Percentiles rank a stretch among this genome's conserved stretches.
These are phyloP conservation scores for Urophycis tenuis DNA, from an alignment of 2,797 vertebrate species.

Conservation along the genomic window DNA sequence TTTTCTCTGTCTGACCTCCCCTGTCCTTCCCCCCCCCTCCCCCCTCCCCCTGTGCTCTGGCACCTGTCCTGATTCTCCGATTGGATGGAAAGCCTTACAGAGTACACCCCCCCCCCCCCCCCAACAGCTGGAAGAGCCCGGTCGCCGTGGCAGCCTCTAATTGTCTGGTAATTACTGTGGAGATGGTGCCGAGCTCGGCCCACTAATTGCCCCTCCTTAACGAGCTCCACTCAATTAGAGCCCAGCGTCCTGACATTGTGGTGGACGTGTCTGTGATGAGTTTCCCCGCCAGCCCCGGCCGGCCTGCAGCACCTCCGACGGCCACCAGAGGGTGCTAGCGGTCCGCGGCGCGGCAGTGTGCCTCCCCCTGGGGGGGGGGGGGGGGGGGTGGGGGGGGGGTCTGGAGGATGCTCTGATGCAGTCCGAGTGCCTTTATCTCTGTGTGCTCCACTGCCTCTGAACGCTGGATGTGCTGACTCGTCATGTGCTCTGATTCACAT, in stretches of 20 bases:
- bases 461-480: background rate
- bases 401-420: background rate
- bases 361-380: background rate
- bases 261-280: slow-evolving; percentile 30
- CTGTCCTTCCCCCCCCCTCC: slow-evolving; percentile 6
- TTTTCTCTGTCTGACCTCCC: background rate
- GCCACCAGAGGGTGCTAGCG: slow-evolving; percentile 72
- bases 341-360: background rate
- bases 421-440: background rate
- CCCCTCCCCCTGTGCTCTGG: background rate
- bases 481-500: background rate
- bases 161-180: slow-evolving; percentile 56
- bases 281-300: background rate
- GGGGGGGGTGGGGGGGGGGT: no score
- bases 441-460: no score
- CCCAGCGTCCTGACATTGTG: slow-evolving; percentile 44
- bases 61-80: slow-evolving; percentile 29
- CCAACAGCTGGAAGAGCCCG: slow-evolving; percentile 42
- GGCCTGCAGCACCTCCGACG: slow-evolving; percentile 5
- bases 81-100: slow-evolving; percentile 21
- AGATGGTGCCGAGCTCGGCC: slow-evolving; percentile 34
- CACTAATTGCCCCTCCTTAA: slow-evolving; percentile 59
- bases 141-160: slow-evolving; percentile 45
- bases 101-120: slow-evolving; percentile 3
- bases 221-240: slow-evolving; percentile 59